Conservation (phyloP, 1,140 invertebrate species). For the Lucilia cuprina region DNA sequence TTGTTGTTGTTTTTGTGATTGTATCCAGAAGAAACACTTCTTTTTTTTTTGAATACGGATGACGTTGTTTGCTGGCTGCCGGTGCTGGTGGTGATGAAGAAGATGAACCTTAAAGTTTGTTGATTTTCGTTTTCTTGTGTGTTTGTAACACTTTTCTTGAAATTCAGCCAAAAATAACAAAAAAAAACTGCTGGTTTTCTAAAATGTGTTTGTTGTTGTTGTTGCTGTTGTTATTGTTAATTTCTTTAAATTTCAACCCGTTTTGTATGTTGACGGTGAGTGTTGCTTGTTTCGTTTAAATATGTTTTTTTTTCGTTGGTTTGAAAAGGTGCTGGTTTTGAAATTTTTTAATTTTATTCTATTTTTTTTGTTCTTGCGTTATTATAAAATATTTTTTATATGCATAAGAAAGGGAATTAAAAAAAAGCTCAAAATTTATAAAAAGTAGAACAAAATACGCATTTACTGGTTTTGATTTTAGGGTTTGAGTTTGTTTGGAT, state of each 20-base stretch:
- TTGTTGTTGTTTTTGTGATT: background rate
- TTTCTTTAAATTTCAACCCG: background rate
- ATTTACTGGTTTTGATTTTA: background rate
- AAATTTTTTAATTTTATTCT: background rate
- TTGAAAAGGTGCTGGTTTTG: constrained; percentile 7
- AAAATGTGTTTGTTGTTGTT: background rate
- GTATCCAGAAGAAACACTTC: background rate
- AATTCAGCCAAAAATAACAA: background rate
- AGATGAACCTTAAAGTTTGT: background rate
- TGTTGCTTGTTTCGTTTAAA: background rate
- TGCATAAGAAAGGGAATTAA: background rate
- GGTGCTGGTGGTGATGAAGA: background rate
- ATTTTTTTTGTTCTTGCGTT: background rate
- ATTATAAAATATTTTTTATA: background rate
- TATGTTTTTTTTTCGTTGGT: background rate
- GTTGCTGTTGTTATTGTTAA: background rate
- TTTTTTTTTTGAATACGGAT: background rate
- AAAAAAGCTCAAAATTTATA: background rate
- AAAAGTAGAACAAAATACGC: background rate
- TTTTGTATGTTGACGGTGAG: background rate
- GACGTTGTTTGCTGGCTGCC: background rate
- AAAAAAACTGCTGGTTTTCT: constrained; percentile 4
- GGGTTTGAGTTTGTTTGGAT: background rate
- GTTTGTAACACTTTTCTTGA: background rate
- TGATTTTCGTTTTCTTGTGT: background rate